Percentiles rank a stretch among this genome's conserved stretches.
phyloP scores from a whole-genome alignment of 2,888 invertebrate species.

The Cryptus viduatorius region DNA sequence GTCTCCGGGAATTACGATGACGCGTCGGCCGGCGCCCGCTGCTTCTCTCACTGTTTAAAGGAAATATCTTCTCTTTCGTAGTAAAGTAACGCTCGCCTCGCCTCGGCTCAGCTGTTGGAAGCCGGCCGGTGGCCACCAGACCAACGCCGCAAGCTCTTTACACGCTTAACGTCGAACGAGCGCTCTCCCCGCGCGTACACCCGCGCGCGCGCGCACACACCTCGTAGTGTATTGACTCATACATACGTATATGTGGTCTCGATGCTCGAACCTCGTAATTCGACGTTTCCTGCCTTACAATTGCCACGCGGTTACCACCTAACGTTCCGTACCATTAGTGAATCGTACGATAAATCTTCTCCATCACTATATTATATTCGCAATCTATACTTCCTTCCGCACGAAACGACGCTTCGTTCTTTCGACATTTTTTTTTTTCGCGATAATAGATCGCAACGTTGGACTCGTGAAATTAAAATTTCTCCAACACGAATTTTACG shows the following conservation, averaged over 20 bases:
- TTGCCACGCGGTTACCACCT: slow-evolving; percentile 65
- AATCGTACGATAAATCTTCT: not conserved
- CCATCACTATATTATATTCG: not conserved
- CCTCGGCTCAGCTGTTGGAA: slow-evolving; percentile 63
- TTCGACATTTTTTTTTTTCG: not conserved
- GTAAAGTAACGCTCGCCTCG: slow-evolving; percentile 53
- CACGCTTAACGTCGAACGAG: slow-evolving; percentile 36
- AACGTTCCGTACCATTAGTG: slow-evolving; percentile 26
- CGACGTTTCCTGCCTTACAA: slow-evolving; percentile 66
- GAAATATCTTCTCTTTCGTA: slow-evolving; percentile 61
- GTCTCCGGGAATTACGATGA: slow-evolving; percentile 49
- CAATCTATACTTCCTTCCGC: slow-evolving; percentile 10
- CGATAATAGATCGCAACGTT: too few relatives aligned
- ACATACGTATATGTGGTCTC: slow-evolving; percentile 34
- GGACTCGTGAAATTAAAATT: too few relatives aligned
- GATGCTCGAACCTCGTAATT: slow-evolving; percentile 65
- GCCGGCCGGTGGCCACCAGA: slow-evolving; percentile 62
- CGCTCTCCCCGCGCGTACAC: not conserved
- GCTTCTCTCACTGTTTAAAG: slow-evolving; percentile 40
- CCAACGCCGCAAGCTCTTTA: slow-evolving; percentile 60
- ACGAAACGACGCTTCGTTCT: not conserved
- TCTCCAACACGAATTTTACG: too few relatives aligned
- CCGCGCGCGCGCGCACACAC: slow-evolving; percentile 33
- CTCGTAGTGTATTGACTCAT: slow-evolving; percentile 31
- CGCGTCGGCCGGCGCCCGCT: slow-evolving; percentile 39